Evolutionary conservation across 2,113 vertebrate genomes (phyloP).

Genomic region (Anseranas semipalmata): DNA sequence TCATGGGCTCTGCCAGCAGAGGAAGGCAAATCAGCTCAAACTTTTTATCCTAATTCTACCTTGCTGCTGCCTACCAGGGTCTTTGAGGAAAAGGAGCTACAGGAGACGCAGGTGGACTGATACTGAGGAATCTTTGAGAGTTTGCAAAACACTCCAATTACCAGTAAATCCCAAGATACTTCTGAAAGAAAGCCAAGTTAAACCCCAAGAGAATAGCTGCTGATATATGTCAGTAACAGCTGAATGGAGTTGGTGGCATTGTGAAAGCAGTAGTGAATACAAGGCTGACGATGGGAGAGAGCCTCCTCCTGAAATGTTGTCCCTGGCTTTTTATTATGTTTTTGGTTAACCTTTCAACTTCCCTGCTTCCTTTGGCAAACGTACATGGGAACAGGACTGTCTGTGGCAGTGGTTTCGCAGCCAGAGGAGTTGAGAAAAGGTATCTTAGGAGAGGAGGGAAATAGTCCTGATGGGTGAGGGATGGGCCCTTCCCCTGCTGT

Average conservation of each 20-base stretch:
- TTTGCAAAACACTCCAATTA: conserved; percentile 68
- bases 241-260: conserved; percentile 13
- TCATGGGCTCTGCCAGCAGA: background rate
- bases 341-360: background rate
- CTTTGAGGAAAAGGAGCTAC: conserved; percentile 35
- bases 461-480: background rate
- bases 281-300: background rate
- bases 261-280: background rate
- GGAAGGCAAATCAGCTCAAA: conserved; percentile 6
- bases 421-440: background rate
- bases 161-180: conserved; percentile 38
- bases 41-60: background rate
- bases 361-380: background rate
- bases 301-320: background rate
- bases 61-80: background rate
- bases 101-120: conserved; percentile 21
- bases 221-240: conserved; percentile 35
- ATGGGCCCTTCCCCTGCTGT: background rate
- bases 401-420: background rate
- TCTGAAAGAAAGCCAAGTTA: conserved; percentile 42
- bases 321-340: background rate
- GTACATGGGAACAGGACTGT: background rate
- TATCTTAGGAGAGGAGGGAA: background rate
- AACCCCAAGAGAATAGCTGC: background rate
- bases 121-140: conserved; percentile 52